These are phyloP conservation scores for Drosophila neonasuta DNA, from an alignment of 2,888 invertebrate species.

Conservation along the genomic window DNA sequence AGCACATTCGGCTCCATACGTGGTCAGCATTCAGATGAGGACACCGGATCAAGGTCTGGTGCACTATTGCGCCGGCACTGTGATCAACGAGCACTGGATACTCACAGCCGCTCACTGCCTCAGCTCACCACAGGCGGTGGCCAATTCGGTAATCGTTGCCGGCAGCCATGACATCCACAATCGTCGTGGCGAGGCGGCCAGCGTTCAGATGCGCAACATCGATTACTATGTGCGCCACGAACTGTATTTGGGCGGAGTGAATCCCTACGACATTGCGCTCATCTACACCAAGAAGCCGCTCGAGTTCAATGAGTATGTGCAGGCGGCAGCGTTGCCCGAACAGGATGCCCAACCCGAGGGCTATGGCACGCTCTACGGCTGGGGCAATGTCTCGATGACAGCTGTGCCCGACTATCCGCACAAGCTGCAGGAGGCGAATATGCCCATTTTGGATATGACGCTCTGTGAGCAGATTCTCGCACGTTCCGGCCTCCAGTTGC, in stretches of 20 bases:
- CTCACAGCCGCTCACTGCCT: constrained; percentile 81
- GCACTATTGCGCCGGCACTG: constrained; percentile 81
- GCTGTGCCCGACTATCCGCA: constrained; percentile 78
- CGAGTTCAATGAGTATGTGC: constrained; percentile 73
- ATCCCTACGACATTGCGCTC: constrained; percentile 81
- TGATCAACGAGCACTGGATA: constrained; percentile 81
- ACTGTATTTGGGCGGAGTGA: constrained; percentile 78
- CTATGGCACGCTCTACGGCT: constrained; percentile 79
- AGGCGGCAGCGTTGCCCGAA: constrained; percentile 76
- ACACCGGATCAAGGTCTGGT: constrained; percentile 72
- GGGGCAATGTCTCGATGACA: constrained; percentile 81
- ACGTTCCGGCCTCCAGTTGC: constrained; percentile 72
- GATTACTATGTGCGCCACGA: constrained; percentile 79
- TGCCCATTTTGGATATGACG: constrained; percentile 78
- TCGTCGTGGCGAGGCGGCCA: constrained; percentile 53
- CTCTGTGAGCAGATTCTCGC: constrained; percentile 78
- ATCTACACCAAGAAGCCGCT: constrained; percentile 79
- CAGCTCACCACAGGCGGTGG: constrained; percentile 68
- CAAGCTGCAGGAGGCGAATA: constrained; percentile 75
- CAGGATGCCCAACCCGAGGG: constrained; percentile 73
- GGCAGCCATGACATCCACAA: constrained; percentile 79
- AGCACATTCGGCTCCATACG: constrained; percentile 80
- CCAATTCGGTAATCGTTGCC: constrained; percentile 78
- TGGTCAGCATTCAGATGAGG: constrained; percentile 79
- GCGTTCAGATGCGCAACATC: constrained; percentile 76